Conservation (phyloP, 2,888 invertebrate species). For the Drosophila paracracens region DNA sequence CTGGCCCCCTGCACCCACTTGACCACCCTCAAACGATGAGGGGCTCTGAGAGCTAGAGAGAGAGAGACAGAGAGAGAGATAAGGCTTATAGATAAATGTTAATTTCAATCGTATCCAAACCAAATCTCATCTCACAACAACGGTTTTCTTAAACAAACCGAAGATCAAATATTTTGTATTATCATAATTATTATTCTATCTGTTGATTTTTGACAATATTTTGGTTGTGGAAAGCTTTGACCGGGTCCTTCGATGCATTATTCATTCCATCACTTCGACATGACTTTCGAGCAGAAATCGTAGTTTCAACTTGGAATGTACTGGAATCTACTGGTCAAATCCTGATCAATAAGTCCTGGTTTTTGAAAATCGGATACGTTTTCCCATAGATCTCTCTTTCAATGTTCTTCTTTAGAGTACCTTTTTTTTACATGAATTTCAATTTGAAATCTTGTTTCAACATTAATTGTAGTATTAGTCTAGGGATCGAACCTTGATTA, state of each 20-base stretch:
- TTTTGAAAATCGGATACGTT: not conserved
- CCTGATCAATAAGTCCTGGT: not conserved
- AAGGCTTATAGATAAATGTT: not conserved
- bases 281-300: not conserved
- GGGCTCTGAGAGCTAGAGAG: not conserved
- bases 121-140: no score
- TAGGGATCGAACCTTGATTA: no score
- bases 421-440: no score
- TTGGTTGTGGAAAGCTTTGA: no score
- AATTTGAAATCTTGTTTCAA: no score
- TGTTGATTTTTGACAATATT: not conserved
- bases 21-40: conserved; percentile 31
- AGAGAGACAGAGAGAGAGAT: not conserved
- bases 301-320: not conserved
- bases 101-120: not conserved
- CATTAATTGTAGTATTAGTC: no score
- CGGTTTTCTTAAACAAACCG: not conserved
- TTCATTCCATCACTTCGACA: not conserved
- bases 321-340: no score
- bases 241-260: not conserved
- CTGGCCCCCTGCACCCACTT: conserved; percentile 8
- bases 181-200: not conserved
- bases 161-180: not conserved
- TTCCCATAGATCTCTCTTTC: no score
- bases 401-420: no score